Evolutionary conservation across 2,797 vertebrate species (phyloP).

Genomic region (Macroramphosus scolopax): DNA sequence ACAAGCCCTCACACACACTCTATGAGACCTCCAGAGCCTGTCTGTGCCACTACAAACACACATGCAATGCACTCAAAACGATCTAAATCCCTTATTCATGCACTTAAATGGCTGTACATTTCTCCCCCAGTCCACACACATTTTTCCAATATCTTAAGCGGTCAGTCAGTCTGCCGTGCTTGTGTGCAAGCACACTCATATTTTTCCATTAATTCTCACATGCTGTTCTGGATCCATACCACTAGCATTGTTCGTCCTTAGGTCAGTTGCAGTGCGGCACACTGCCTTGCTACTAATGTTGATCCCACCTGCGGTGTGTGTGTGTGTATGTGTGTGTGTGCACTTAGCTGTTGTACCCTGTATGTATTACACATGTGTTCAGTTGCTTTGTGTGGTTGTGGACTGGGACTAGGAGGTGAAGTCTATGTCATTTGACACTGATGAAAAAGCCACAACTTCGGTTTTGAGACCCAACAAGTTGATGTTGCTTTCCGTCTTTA

Average conservation of each 20-base stretch:
- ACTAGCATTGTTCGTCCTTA: slow-evolving; percentile 18
- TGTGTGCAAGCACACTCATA: neutral
- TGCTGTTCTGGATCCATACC: slow-evolving; percentile 25
- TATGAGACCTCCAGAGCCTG: slow-evolving; percentile 15
- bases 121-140: slow-evolving; percentile 22
- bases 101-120: slow-evolving; percentile 20
- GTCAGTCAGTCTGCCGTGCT: slow-evolving; percentile 1
- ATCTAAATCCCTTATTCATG: slow-evolving; percentile 39
- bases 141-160: slow-evolving; percentile 36
- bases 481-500: slow-evolving; percentile 23
- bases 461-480: slow-evolving; percentile 50
- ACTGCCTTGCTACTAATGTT: slow-evolving; percentile 12
- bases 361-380: slow-evolving; percentile 15
- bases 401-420: slow-evolving; percentile 29
- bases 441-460: slow-evolving; percentile 67
- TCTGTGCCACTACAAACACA: slow-evolving; percentile 28
- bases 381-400: slow-evolving; percentile 8
- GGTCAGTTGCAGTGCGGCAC: slow-evolving; percentile 28
- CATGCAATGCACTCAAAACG: slow-evolving; percentile 16
- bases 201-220: slow-evolving; percentile 1
- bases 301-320: slow-evolving; percentile 20
- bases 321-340: slow-evolving; percentile 4
- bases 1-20: slow-evolving; percentile 43
- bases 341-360: neutral
- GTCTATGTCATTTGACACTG: slow-evolving; percentile 58